phyloP scores from a whole-genome alignment of 2,113 vertebrate species.

The Megaptera novaeangliae region DNA sequence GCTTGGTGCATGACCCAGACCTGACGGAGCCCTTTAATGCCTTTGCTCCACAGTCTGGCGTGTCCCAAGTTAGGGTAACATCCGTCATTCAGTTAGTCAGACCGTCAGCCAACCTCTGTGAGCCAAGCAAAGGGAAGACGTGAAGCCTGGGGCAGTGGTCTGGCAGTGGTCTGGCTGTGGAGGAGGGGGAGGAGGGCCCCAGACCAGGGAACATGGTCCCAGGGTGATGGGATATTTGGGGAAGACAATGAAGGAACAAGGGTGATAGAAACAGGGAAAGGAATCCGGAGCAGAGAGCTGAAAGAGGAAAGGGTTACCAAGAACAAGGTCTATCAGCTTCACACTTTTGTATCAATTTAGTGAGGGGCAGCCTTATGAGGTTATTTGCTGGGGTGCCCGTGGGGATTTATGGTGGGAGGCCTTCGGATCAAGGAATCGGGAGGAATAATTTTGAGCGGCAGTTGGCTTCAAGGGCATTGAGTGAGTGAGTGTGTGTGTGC shows the following conservation, averaged over 20 bases:
- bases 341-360: not conserved
- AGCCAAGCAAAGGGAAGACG: not conserved
- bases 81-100: not conserved
- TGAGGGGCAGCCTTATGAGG: not conserved
- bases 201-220: too few relatives aligned
- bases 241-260: not conserved
- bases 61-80: not conserved
- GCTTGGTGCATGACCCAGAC: not conserved
- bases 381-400: not conserved
- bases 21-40: not conserved
- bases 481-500: not conserved
- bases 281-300: not conserved
- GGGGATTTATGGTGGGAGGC: not conserved
- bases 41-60: accelerated
- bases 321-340: not conserved
- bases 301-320: not conserved
- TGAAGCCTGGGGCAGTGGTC: not conserved
- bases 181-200: not conserved
- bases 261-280: not conserved
- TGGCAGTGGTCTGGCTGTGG: not conserved
- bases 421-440: not conserved
- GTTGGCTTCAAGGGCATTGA: not conserved
- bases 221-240: not conserved
- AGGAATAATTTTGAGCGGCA: not conserved
- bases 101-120: not conserved